Evolutionary conservation across 2,888 invertebrate species (phyloP), one percentile per base, ranked within the genome.

Genomic region (Thumatha senex): DNA sequence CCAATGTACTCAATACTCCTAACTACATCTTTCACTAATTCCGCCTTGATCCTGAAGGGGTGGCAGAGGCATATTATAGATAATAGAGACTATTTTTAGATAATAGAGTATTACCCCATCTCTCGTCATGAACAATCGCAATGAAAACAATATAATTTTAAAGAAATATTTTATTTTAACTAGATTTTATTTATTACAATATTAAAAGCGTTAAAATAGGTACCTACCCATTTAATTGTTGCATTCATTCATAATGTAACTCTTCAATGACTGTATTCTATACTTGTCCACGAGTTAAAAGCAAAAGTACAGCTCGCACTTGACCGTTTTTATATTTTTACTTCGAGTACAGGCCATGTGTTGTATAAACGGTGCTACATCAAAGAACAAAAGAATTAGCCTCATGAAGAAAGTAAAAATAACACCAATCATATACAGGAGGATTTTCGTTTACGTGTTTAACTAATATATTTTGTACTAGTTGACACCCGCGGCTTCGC

Each of bases 381-480:
- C 87, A 84, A 87, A 85, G 84, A 84, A 88, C 86, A 87, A 88
- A 87, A 86, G 87, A 86, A 84, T 80, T 74, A 76, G 79, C 76
- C 78, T 78, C 77, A 78, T 74, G 79, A 75, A 73, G 71, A 74
- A 80, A 74, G 81, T 84, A 83, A 84, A 88, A 88, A 87, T 87
- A 88, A 83, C 82, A 76, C 72, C 14, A 13, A 7, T 5, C 8
- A 34, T 50, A 46, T 72, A 86, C 76, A 81, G 79, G 49, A 1
- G 74, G 86, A 42, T 72, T n/a, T n/a, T n/a, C n/a, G 43, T 35
- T 43, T 39, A n/a, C 15, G 14, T 3, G 1, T 14, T n/a, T n/a
- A 40, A 7, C 0, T n/a, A 33, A n/a, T 33, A 33, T 7, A 7
- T 1, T 3, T n/a, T n/a, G n/a, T n/a, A n/a, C n/a, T n/a, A n/a